Percentiles rank a stretch among this genome's conserved stretches.
These are phyloP conservation scores for Rafetus swinhoei DNA, from an alignment of 2,113 vertebrate genomes.

Conservation along the genomic window DNA sequence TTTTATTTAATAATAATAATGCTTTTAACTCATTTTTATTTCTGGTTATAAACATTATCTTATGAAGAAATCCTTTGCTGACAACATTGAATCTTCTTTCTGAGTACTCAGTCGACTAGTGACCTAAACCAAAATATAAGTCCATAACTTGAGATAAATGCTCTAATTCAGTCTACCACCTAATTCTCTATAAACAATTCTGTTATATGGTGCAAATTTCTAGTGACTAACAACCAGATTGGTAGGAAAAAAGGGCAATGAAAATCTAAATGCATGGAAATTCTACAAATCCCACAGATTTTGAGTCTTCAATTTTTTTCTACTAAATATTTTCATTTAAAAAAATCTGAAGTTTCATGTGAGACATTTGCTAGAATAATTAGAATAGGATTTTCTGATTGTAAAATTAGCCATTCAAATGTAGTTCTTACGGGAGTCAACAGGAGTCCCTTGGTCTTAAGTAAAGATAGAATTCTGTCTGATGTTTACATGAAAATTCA, in stretches of 20 bases:
- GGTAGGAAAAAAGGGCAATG: not conserved
- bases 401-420: not conserved
- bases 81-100: not conserved
- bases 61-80: not conserved
- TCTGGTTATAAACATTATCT: not conserved
- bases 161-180: not conserved
- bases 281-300: not conserved
- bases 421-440: no score
- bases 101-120: not conserved
- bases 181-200: not conserved
- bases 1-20: not conserved
- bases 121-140: not conserved
- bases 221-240: not conserved
- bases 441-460: not conserved
- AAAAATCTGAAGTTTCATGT: not conserved
- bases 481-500: not conserved
- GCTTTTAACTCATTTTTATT: not conserved
- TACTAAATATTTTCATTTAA: not conserved
- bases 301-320: not conserved
- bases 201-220: not conserved
- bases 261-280: not conserved
- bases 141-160: not conserved
- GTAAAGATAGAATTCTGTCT: constrained; percentile 13
- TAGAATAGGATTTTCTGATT: not conserved
- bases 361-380: not conserved